These are phyloP conservation scores for Resseliella maxima DNA, from an alignment of 2,888 invertebrate species.

Conservation along the genomic window DNA sequence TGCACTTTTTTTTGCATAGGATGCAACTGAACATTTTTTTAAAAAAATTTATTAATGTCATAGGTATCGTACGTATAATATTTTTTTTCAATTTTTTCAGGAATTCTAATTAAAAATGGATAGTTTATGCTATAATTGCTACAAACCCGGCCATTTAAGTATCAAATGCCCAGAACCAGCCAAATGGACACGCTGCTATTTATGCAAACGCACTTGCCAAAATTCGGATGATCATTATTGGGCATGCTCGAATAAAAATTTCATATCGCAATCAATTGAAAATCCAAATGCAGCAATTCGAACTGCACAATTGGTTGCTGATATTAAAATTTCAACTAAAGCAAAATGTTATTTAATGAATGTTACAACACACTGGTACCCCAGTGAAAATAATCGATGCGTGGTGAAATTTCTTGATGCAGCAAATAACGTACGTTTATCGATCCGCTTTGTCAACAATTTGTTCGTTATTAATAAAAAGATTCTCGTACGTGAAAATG, in stretches of 20 bases:
- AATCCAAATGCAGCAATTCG: background rate
- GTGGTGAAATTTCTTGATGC: background rate
- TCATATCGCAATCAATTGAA: background rate
- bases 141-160: background rate
- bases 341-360: background rate
- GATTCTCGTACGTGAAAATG: background rate
- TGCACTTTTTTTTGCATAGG: no score
- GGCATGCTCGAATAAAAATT: background rate
- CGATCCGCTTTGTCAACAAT: background rate
- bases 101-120: background rate
- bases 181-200: background rate
- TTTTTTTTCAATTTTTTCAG: no score
- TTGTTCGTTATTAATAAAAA: background rate
- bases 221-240: background rate
- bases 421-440: background rate
- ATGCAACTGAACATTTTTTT: no score
- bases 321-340: background rate
- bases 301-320: background rate
- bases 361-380: background rate
- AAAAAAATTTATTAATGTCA: no score
- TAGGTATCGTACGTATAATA: no score
- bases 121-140: background rate
- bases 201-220: background rate
- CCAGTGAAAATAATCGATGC: background rate
- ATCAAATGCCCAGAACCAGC: background rate